A percentile compares a stretch with the other conserved stretches of the same genome.
Evolutionary conservation across 1,140 invertebrate genomes (phyloP).

Genomic region (Calycopis cecrops): DNA sequence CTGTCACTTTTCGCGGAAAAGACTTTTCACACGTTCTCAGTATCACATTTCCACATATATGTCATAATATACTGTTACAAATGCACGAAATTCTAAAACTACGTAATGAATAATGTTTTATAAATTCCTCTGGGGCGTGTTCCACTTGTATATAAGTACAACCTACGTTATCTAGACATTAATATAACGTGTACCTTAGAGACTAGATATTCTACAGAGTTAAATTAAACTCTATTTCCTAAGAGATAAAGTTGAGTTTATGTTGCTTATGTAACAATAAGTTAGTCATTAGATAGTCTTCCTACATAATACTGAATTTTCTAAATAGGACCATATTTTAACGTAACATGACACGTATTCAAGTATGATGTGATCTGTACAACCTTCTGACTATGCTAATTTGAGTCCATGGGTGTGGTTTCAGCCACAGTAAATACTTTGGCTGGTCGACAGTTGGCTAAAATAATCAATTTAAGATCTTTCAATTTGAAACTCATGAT

Average conservation of each 20-base stretch:
- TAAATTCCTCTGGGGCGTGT: slow-evolving; percentile 22
- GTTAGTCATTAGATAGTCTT: slow-evolving; percentile 2
- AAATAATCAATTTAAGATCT: too few species aligned
- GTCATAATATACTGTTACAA: slow-evolving; percentile 8
- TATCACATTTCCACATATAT: background rate
- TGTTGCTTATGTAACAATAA: slow-evolving; percentile 18
- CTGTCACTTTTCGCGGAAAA: too few species aligned
- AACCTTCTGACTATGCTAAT: background rate
- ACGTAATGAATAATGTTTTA: slow-evolving; percentile 21
- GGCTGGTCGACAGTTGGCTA: too few species aligned
- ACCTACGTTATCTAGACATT: slow-evolving; percentile 10
- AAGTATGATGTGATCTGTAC: slow-evolving; percentile 3
- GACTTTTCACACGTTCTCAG: too few species aligned
- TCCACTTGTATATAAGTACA: slow-evolving; percentile 15
- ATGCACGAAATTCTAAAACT: slow-evolving; percentile 20
- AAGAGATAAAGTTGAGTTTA: slow-evolving; percentile 29
- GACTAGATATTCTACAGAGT: slow-evolving; percentile 10
- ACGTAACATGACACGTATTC: background rate
- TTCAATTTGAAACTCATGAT: too few species aligned
- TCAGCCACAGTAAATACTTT: too few species aligned
- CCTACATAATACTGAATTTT: background rate
- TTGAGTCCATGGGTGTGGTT: too few species aligned
- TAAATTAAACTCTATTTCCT: slow-evolving; percentile 28
- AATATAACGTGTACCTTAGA: slow-evolving; percentile 25
- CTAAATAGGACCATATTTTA: slow-evolving; percentile 6